Conservation (phyloP, 2,888 invertebrate genomes). For the Sycophila texana region DNA sequence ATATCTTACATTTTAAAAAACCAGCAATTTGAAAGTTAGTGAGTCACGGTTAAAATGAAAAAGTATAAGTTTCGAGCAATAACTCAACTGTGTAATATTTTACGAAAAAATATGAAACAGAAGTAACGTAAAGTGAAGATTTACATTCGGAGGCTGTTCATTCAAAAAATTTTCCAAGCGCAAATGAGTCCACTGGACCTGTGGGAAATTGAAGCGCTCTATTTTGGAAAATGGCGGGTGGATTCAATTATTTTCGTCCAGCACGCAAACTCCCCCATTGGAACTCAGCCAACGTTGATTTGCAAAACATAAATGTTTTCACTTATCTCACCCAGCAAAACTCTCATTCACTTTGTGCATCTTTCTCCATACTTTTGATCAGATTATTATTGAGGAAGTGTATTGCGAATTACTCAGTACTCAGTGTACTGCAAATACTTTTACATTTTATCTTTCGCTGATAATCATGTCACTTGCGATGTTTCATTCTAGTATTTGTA, state of each 20-base stretch:
- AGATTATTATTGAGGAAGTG: not conserved
- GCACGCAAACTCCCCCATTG: constrained; percentile 34
- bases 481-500: too few relatives aligned
- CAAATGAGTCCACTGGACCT: not conserved
- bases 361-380: constrained; percentile 7
- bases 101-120: too few relatives aligned
- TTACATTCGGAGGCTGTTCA: not conserved
- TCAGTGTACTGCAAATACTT: too few relatives aligned
- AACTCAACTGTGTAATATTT: too few relatives aligned
- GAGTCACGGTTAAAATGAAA: too few relatives aligned
- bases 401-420: too few relatives aligned
- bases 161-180: not conserved
- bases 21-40: too few relatives aligned
- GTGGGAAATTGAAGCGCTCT: constrained; percentile 41
- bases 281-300: constrained; percentile 44
- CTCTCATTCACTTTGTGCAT: not conserved
- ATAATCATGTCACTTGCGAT: too few relatives aligned
- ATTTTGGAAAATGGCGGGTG: constrained; percentile 35
- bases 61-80: too few relatives aligned
- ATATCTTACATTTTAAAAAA: not conserved
- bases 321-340: constrained; percentile 29
- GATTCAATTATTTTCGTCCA: constrained; percentile 51
- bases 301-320: constrained; percentile 49
- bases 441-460: too few relatives aligned
- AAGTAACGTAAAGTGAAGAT: not conserved